phyloP scores from a whole-genome alignment of 2,113 vertebrate genomes.

The Spea bombifrons region DNA sequence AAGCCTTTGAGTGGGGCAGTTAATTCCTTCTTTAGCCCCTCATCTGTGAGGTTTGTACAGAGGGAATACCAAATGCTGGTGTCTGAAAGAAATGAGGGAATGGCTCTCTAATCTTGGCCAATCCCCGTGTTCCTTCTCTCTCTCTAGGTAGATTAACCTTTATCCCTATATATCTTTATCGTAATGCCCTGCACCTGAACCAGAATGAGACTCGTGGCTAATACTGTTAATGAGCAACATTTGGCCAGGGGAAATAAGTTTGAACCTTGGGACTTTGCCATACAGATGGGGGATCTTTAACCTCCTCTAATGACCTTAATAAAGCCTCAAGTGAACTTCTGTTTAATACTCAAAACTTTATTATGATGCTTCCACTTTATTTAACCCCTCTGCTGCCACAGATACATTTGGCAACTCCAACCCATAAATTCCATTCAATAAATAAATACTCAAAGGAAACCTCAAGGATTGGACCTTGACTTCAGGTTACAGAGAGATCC shows the following conservation, averaged over 20 bases:
- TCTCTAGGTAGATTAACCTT: constrained; percentile 71
- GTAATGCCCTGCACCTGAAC: constrained; percentile 69
- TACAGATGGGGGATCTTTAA: constrained; percentile 49
- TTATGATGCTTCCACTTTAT: constrained; percentile 2
- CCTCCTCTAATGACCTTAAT: constrained; percentile 44
- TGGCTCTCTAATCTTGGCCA: constrained; percentile 57
- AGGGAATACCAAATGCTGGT: constrained; percentile 59
- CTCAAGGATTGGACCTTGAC: too few relatives aligned
- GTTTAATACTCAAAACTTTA: not conserved
- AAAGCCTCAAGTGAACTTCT: constrained; percentile 47
- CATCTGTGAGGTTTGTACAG: constrained; percentile 63
- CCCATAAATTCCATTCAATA: not conserved
- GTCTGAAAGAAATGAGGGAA: constrained; percentile 61
- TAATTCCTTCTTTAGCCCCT: constrained; percentile 71
- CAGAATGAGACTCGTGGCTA: constrained; percentile 55
- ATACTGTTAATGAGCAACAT: constrained; percentile 57
- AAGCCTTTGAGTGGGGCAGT: constrained; percentile 68
- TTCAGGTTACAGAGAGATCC: too few relatives aligned
- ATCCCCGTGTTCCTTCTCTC: constrained; percentile 55
- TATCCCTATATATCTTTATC: constrained; percentile 66
- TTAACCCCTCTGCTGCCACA: constrained; percentile 15
- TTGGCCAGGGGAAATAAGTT: constrained; percentile 51
- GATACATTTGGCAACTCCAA: not conserved
- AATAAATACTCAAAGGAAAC: too few relatives aligned
- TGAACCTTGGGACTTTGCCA: constrained; percentile 55